A percentile compares a stretch with the other conserved stretches of the same genome.
These are phyloP conservation scores for Turritopsis dohrnii DNA, from an alignment of 30 jellyfish, hydroid and myxozoan species.

Conservation along the genomic window DNA sequence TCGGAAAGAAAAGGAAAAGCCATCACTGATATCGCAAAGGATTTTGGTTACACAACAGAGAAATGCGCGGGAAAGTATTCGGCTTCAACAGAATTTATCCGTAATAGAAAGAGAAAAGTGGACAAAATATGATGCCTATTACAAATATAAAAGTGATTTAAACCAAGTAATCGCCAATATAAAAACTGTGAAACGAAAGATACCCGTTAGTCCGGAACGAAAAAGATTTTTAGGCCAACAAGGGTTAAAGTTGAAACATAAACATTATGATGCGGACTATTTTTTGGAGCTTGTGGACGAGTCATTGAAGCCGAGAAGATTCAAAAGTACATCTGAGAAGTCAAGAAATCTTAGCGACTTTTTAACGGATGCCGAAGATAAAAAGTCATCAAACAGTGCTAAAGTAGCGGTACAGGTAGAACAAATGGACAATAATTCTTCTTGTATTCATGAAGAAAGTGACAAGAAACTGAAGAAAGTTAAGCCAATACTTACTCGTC, in stretches of 20 bases:
- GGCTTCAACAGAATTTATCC: not conserved
- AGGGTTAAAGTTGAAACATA: not conserved
- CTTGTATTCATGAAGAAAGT: not conserved
- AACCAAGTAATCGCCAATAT: not conserved
- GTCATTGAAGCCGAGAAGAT: not conserved
- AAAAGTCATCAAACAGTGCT: not conserved
- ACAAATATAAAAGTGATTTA: not conserved
- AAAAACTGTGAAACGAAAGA: not conserved
- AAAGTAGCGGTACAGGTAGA: not conserved
- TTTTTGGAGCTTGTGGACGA: not conserved
- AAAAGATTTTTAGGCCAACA: not conserved
- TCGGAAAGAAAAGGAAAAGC: not conserved
- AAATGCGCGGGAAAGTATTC: not conserved
- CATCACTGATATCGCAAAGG: not conserved
- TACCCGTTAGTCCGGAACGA: conserved; percentile 14
- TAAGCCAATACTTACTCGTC: not conserved
- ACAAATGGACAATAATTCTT: not conserved
- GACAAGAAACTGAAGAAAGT: not conserved
- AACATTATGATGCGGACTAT: not conserved
- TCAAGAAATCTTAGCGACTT: not conserved
- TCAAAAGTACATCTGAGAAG: not conserved
- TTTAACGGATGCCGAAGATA: not conserved
- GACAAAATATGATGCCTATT: not conserved
- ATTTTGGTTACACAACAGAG: conserved; percentile 1
- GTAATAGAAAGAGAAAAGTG: not conserved